Base-by-base conservation (phyloP, 2,888 invertebrate species). In the Tromatobia lineatoria region DNA sequence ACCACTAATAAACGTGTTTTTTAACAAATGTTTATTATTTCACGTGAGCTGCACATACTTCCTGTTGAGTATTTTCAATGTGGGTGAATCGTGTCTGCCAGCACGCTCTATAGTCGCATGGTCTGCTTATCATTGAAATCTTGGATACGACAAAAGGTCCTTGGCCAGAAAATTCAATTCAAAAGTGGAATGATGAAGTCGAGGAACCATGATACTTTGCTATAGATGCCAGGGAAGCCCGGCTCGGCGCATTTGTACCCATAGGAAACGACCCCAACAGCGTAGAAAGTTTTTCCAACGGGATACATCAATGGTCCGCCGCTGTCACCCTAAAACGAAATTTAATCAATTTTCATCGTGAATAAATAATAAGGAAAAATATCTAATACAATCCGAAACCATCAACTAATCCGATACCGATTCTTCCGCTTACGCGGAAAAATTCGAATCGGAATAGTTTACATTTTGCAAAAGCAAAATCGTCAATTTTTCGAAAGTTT, bases 271-370 rank as follows among this genome's bases (percentile, higher is more conserved):
- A 96, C 93, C 0, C 96, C 96, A 61, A 96, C 95, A 45, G 95
- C 90, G 82, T 95, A 95, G 90, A 92, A 95, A 38, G 88, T 89
- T 54, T 83, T 88, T 29, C 89, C 93, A 1, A 94, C 94, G 70
- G 95, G 94, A 64, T 93, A 95, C 96, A 97, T 96, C 15, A 98
- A 93, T 0, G 98, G 97, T 3, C 98, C 98, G 0, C 98, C 98
- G 67, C 97, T 97, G 94, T 98, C 98, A 0, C 97, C 93, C 93
- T 93, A 66, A 74, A 88, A 89, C 78, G 64, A 57, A 71, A 77
- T 45, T 7, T 78, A 10, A 76, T 47, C 71, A 67, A 13, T n/a
- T n/a, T n/a, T n/a, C n/a, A n/a, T 67, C 66, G 34, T 52, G 54
- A 29, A 18, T 29, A 11, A 59, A 61, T 29, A 54, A 54, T 57